Conservation (phyloP, 2,888 invertebrate genomes). For the Petrolisthes manimaculis region DNA sequence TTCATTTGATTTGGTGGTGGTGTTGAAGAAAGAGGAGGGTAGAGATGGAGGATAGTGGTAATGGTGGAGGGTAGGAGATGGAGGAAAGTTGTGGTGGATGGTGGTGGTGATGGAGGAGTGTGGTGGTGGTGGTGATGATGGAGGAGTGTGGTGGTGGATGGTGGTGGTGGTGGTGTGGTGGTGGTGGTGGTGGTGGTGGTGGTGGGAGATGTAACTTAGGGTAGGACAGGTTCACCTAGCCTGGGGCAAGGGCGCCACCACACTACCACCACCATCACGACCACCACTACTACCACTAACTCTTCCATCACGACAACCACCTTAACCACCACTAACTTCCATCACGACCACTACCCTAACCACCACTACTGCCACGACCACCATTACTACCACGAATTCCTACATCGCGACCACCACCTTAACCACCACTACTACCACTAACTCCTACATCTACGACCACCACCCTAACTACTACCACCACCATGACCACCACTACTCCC, state of each 20-base stretch:
- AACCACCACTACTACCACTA: slow-evolving; percentile 4
- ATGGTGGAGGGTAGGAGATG: no score
- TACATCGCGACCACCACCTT: slow-evolving; percentile 9
- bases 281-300: background rate
- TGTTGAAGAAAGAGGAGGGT: background rate
- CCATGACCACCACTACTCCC: background rate
- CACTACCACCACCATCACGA: slow-evolving; percentile 7
- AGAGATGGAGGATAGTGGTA: no score
- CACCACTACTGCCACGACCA: background rate
- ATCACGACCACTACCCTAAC: background rate
- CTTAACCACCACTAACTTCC: no score
- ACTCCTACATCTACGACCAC: slow-evolving; percentile 10
- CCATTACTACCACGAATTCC: background rate
- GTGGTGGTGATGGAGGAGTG: background rate
- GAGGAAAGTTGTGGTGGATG: background rate
- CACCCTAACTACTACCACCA: background rate
- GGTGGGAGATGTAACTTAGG: background rate
- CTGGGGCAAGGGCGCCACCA: slow-evolving; percentile 26
- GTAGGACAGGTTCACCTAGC: slow-evolving; percentile 22
- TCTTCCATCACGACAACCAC: no score
- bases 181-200: background rate
- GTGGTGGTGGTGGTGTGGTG: background rate
- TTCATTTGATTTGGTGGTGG: no score
- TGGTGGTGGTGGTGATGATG: background rate
- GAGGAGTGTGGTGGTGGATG: background rate